phyloP scores from a whole-genome alignment of 92 coral and sea anemone species.

The Porites rus region DNA sequence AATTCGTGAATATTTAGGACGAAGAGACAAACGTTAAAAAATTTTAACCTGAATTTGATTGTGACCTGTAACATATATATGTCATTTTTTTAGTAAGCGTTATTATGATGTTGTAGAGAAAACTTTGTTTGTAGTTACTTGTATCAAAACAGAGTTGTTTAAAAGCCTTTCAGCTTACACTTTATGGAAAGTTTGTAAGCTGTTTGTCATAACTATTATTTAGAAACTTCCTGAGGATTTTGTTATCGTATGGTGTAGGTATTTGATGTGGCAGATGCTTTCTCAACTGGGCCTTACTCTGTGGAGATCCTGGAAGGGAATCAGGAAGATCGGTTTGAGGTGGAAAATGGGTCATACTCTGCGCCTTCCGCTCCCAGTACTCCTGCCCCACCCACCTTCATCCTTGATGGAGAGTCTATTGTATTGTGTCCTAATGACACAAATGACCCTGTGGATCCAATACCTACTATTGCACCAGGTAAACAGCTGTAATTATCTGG shows the following conservation, averaged over 20 bases:
- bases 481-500: not conserved
- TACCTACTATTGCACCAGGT: constrained; percentile 84
- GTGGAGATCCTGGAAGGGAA: constrained; percentile 86
- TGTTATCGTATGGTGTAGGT: constrained; percentile 23
- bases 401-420: constrained; percentile 76
- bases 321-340: constrained; percentile 87
- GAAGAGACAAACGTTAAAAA: no score
- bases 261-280: constrained; percentile 80
- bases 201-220: not conserved
- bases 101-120: no score
- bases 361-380: constrained; percentile 76
- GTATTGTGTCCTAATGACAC: constrained; percentile 87
- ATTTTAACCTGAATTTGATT: no score
- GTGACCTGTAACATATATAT: no score
- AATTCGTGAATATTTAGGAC: no score
- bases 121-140: no score
- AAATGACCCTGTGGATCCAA: constrained; percentile 72
- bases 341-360: constrained; percentile 67
- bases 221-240: not conserved
- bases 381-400: constrained; percentile 74
- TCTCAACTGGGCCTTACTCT: constrained; percentile 82
- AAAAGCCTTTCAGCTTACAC: not conserved
- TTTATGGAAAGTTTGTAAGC: not conserved
- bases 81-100: no score
- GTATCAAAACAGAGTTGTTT: no score